phyloP scores from a whole-genome alignment of 2,888 invertebrate genomes.

The Synergus umbraculus region DNA sequence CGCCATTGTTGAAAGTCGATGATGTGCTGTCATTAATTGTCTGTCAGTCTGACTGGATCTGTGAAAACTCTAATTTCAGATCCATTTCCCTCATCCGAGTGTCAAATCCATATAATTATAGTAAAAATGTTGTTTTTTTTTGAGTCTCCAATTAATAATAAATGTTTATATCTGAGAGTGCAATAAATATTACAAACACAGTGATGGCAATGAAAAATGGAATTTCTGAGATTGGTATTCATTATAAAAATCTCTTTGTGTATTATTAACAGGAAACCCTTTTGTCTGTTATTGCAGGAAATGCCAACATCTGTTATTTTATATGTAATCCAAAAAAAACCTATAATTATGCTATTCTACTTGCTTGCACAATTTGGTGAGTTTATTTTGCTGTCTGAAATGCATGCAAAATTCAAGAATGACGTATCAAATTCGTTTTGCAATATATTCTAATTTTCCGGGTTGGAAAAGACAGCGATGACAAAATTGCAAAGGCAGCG shows the following conservation, averaged over 20 bases:
- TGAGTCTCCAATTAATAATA: too few species aligned
- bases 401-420: not conserved
- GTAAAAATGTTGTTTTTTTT: too few species aligned
- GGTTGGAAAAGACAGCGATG: not conserved
- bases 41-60: not conserved
- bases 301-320: not conserved
- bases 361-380: not conserved
- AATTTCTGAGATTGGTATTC: not conserved
- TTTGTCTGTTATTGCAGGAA: slow-evolving; percentile 1
- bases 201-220: not conserved
- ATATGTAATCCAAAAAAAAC: not conserved
- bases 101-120: too few species aligned
- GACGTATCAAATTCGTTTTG: not conserved
- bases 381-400: not conserved
- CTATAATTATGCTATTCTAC: not conserved
- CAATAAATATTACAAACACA: not conserved
- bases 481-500: not conserved
- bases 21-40: slow-evolving; percentile 53
- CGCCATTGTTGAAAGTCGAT: slow-evolving; percentile 56
- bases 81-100: not conserved
- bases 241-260: not conserved
- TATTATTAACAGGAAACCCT: slow-evolving; percentile 10
- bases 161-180: not conserved
- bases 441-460: not conserved
- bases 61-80: not conserved